phyloP scores from a whole-genome alignment of 2,888 invertebrate species.

The Empis livida region DNA sequence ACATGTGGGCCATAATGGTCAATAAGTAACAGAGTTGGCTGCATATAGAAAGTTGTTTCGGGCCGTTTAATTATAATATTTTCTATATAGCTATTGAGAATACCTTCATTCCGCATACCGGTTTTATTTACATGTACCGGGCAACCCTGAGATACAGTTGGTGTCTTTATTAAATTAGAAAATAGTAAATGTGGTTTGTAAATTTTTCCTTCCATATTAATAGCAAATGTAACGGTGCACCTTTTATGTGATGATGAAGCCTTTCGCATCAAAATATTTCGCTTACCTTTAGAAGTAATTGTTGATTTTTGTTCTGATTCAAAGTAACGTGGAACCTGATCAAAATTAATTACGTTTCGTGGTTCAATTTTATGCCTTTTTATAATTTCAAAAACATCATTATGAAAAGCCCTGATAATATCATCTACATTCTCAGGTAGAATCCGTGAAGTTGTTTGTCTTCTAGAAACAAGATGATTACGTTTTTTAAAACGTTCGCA shows the following conservation, averaged over 20 bases:
- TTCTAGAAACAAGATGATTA: constrained; percentile 1
- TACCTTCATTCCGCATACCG: constrained; percentile 1
- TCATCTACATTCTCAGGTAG: neutral
- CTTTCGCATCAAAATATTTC: constrained; percentile 1
- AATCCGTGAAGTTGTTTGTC: neutral
- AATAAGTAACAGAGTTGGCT: constrained; percentile 1
- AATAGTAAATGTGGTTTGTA: constrained; percentile 1
- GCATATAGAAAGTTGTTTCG: neutral
- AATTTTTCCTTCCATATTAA: constrained; percentile 2
- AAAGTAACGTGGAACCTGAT: constrained; percentile 3
- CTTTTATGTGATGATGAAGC: constrained; percentile 3
- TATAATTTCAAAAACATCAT: neutral
- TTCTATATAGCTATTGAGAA: constrained; percentile 1
- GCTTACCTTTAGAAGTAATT: constrained; percentile 1
- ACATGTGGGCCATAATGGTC: neutral
- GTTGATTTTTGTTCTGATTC: constrained; percentile 1
- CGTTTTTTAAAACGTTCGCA: constrained; percentile 3
- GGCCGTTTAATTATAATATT: constrained; percentile 1
- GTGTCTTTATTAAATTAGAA: constrained; percentile 2
- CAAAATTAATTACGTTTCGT: constrained; percentile 1
- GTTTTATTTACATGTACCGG: neutral
- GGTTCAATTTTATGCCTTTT: neutral
- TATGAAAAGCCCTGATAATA: constrained; percentile 1
- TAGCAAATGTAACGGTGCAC: constrained; percentile 2
- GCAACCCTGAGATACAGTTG: neutral